A percentile compares a stretch with the other conserved stretches of the same genome.
Conservation (phyloP, 2,113 vertebrate species). For the Jaculus jaculus region DNA sequence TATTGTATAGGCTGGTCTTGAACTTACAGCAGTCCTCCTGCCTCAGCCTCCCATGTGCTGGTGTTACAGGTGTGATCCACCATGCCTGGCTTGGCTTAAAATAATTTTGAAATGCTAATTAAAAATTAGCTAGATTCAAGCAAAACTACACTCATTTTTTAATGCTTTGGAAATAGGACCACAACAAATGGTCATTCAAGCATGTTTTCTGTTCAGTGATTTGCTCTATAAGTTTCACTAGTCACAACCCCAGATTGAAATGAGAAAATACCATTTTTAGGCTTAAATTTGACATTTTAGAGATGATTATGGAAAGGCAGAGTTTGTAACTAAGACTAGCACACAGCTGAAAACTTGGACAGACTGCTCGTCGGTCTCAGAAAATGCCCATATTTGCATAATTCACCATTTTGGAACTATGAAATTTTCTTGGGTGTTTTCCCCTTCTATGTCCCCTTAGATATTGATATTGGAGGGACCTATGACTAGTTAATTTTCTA, state of each 20-base stretch:
- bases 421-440: conserved; percentile 29
- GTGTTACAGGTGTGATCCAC: not conserved
- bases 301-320: conserved; percentile 7
- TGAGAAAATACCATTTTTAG: not conserved
- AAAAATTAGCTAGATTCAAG: not conserved
- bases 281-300: not conserved
- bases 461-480: conserved; percentile 62
- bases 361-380: not conserved
- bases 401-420: not conserved
- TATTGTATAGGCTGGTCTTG: too few relatives aligned
- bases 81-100: not conserved
- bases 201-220: conserved; percentile 32
- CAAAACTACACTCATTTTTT: not conserved
- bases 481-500: conserved; percentile 74
- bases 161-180: not conserved
- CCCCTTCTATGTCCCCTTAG: conserved; percentile 44
- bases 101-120: not conserved
- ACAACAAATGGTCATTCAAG: conserved; percentile 12
- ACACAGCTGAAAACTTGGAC: not conserved
- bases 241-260: not conserved
- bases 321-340: not conserved
- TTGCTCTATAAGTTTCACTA: not conserved
- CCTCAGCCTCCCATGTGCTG: not conserved
- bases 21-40: not conserved
- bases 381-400: not conserved